Conservation (phyloP, 37 sponge, comb jelly and placozoan species). For the Halichondria panicea region DNA sequence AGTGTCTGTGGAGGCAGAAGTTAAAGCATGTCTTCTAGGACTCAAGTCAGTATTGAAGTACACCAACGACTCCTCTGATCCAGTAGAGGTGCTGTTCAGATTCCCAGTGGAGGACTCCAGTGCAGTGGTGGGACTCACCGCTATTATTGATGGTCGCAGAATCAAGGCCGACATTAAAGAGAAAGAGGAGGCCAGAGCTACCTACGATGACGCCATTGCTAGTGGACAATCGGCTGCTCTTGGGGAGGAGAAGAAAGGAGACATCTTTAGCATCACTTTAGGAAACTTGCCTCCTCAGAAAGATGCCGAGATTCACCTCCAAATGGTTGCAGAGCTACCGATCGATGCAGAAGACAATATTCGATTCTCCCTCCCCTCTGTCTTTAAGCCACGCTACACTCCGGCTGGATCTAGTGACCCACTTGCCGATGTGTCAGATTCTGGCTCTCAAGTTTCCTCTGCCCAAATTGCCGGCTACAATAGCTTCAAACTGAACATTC, state of each 20-base stretch:
- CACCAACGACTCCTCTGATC: constrained; percentile 50
- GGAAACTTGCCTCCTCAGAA: constrained; percentile 74
- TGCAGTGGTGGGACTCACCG: constrained; percentile 71
- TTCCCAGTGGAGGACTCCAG: constrained; percentile 72
- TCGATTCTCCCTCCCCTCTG: constrained; percentile 52
- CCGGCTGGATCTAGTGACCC: constrained; percentile 6
- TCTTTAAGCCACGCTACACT: constrained; percentile 53
- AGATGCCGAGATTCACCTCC: constrained; percentile 58
- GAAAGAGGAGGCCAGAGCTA: constrained; percentile 69
- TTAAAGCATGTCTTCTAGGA: constrained; percentile 60
- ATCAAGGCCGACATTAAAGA: constrained; percentile 66
- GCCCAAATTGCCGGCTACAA: constrained; percentile 17
- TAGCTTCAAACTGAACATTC: constrained; percentile 22
- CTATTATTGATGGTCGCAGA: constrained; percentile 63
- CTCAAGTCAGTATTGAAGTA: constrained; percentile 64
- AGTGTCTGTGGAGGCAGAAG: constrained; percentile 29
- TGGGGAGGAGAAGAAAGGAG: constrained; percentile 70
- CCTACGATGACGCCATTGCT: constrained; percentile 77
- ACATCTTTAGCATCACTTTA: constrained; percentile 77
- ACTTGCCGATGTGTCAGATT: background rate
- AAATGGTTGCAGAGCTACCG: constrained; percentile 63
- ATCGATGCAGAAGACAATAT: constrained; percentile 42
- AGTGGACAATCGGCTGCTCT: constrained; percentile 71
- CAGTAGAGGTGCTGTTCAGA: constrained; percentile 71
- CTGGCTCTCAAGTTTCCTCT: background rate